A percentile compares a stretch with the other conserved stretches of the same genome.
Conservation (phyloP, 2,888 invertebrate genomes). For the Agonopterix arenella region DNA sequence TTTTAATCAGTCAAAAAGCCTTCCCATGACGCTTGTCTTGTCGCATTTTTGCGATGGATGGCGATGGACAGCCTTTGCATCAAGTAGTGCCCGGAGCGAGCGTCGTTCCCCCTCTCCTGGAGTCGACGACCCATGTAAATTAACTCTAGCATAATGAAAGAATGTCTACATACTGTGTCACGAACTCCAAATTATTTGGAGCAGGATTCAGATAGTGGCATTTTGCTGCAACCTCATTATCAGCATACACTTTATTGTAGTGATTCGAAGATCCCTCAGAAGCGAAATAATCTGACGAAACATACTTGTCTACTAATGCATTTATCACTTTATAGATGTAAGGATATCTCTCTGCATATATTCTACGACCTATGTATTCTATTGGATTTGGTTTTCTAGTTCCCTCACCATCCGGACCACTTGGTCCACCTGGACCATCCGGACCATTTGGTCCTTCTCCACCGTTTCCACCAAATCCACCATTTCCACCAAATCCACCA, state of each 20-base stretch:
- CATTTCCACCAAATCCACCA: conserved; percentile 39
- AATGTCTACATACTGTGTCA: conserved; percentile 45
- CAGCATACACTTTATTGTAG: conserved; percentile 40
- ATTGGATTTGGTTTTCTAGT: conserved; percentile 25
- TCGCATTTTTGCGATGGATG: too few relatives aligned
- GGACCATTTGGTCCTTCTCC: conserved; percentile 23
- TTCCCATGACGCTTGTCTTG: too few relatives aligned
- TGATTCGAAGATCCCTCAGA: conserved; percentile 37
- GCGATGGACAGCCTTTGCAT: too few relatives aligned
- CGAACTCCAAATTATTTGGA: conserved; percentile 28
- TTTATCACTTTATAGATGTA: conserved; percentile 54
- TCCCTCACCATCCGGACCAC: conserved; percentile 15
- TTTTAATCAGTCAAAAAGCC: too few relatives aligned
- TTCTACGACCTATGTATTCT: conserved; percentile 47
- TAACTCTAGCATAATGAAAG: too few relatives aligned
- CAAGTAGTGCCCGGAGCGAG: too few relatives aligned
- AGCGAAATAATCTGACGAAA: conserved; percentile 38
- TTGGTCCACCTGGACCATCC: conserved; percentile 18
- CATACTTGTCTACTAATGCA: conserved; percentile 46
- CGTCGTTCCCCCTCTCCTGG: too few relatives aligned
- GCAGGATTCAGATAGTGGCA: conserved; percentile 40
- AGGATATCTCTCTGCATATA: conserved; percentile 54
- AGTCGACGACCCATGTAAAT: too few relatives aligned
- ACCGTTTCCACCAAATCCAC: conserved; percentile 21
- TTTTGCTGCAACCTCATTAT: conserved; percentile 51